Evolutionary conservation across 2,888 invertebrate species (phyloP).

Genomic region (Sinhomidia bicolor): DNA sequence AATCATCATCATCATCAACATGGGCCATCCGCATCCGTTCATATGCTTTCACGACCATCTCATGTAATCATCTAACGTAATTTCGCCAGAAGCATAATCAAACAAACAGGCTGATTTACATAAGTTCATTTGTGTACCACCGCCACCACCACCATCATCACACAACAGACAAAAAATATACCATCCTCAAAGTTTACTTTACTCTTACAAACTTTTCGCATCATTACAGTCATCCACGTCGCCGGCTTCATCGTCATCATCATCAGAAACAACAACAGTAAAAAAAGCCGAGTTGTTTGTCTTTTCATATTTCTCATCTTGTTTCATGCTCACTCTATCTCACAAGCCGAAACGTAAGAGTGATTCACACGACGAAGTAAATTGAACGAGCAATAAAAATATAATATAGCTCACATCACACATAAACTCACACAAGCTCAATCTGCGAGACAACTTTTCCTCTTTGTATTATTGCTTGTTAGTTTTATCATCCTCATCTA

Average conservation of each 20-base stretch:
- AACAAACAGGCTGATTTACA: constrained; percentile 28
- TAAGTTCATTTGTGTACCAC: constrained; percentile 12
- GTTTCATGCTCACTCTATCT: neutral
- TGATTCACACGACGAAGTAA: neutral
- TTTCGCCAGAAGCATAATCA: constrained; percentile 10
- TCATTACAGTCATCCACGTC: constrained; percentile 10
- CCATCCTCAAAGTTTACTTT: neutral
- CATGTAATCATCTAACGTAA: no score
- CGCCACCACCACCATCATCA: no score
- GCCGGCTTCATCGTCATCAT: neutral
- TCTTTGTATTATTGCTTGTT: no score
- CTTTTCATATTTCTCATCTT: neutral
- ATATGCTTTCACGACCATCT: neutral
- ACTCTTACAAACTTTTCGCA: neutral
- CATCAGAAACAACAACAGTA: neutral
- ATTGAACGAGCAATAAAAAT: neutral
- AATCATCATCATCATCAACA: neutral
- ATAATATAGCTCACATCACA: neutral
- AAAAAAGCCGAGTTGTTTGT: no score
- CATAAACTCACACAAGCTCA: neutral
- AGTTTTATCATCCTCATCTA: neutral
- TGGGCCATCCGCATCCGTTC: no score
- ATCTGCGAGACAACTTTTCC: neutral
- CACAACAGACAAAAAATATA: neutral
- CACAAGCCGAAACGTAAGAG: no score